Percentiles rank a stretch among this genome's conserved stretches.
Conservation (phyloP, 1,140 invertebrate species). For the Prorops nasuta region DNA sequence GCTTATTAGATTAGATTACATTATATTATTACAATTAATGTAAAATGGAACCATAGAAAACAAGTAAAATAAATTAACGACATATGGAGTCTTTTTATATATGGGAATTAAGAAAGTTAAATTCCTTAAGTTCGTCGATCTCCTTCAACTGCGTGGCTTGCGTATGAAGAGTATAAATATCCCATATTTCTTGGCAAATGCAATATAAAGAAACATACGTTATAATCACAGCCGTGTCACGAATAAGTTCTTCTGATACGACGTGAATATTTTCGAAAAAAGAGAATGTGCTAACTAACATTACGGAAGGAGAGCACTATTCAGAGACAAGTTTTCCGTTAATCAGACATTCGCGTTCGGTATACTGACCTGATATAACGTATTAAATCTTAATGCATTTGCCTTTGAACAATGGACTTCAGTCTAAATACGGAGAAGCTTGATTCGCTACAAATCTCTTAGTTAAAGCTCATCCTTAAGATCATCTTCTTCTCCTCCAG, state of each 20-base stretch:
- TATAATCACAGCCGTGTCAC: slow-evolving; percentile 20
- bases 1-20: slow-evolving; percentile 39
- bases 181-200: slow-evolving; percentile 23
- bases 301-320: too few species aligned
- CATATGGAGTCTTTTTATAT: slow-evolving; percentile 27
- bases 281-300: too few species aligned
- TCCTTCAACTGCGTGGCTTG: background rate
- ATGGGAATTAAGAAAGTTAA: slow-evolving; percentile 8
- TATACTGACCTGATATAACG: slow-evolving; percentile 11
- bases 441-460: slow-evolving; percentile 11
- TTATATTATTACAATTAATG: background rate
- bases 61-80: slow-evolving; percentile 53
- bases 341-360: background rate
- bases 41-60: slow-evolving; percentile 48
- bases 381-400: slow-evolving; percentile 31
- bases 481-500: slow-evolving; percentile 69
- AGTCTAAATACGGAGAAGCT: slow-evolving; percentile 40
- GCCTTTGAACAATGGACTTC: slow-evolving; percentile 34
- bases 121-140: background rate
- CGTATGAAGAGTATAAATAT: background rate
- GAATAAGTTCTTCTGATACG: slow-evolving; percentile 3
- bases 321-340: background rate
- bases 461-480: slow-evolving; percentile 85
- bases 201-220: slow-evolving; percentile 20
- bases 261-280: too few species aligned